These are phyloP conservation scores for Drosophila malerkotliana DNA, from an alignment of 1,140 invertebrate genomes.

Conservation along the genomic window DNA sequence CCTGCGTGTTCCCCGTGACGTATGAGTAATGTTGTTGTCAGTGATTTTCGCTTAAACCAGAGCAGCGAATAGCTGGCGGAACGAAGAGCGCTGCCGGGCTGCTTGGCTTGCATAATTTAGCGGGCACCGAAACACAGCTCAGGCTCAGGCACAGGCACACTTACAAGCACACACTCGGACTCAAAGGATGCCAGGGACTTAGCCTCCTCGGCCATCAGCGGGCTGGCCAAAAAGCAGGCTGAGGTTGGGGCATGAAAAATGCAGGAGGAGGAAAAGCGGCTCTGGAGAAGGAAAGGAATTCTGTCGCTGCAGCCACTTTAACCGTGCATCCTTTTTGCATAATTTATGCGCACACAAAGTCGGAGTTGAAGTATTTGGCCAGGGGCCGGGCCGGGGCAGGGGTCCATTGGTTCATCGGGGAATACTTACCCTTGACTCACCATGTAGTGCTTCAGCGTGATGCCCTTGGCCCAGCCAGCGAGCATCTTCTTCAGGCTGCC, in stretches of 20 bases:
- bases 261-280: not conserved
- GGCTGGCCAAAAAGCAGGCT: not conserved
- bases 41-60: constrained; percentile 73
- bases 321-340: constrained; percentile 77
- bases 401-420: constrained; percentile 13
- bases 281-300: constrained; percentile 5
- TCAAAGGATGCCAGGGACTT: constrained; percentile 38
- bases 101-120: constrained; percentile 73
- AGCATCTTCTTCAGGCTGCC: constrained; percentile 80
- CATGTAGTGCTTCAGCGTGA: constrained; percentile 90
- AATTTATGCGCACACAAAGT: constrained; percentile 68
- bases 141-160: constrained; percentile 7
- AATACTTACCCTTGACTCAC: constrained; percentile 83
- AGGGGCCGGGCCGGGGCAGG: not conserved
- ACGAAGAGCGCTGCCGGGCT: constrained; percentile 30
- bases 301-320: constrained; percentile 70
- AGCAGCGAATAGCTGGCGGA: constrained; percentile 26
- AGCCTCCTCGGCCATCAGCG: constrained; percentile 32
- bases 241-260: constrained; percentile 19
- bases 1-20: constrained; percentile 59
- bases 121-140: constrained; percentile 38
- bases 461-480: constrained; percentile 85
- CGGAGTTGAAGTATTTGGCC: constrained; percentile 59
- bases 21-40: constrained; percentile 80
- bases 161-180: constrained; percentile 1